Evolutionary conservation across 1,140 invertebrate species (phyloP), one percentile per base, ranked within the genome.

Genomic region (Nebria ingens): DNA sequence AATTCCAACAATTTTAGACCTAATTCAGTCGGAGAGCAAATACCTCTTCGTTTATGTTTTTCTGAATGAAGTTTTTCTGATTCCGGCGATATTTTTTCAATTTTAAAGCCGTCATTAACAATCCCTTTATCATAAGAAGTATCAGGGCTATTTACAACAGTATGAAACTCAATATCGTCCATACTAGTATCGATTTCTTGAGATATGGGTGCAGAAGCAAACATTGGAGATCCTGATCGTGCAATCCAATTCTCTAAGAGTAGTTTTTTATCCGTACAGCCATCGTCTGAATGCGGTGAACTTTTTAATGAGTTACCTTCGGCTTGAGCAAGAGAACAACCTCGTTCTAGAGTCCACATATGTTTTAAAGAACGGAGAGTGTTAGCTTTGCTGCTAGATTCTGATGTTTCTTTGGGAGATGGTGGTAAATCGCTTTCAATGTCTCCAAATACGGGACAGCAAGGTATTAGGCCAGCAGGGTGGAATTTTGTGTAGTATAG

Each of bases 401-500:
- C n/a, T 9, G 25, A 23, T 12, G 42, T 51, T 2, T n/a, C 12
- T 17, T 50, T 29, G 20, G 20, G 2, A 50, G 53, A 34, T 19
- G 54, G 38, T 38, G 42, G 20, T 1, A 38, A 62, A 58, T 71
- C 69, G 19, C 66, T 65, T 22, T 66, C 63, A 15, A 61, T 54
- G 45, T 61, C 64, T 61, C 69, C 71, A 71, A 69, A 73, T 17
- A 63, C 62, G 2, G 50, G 50, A 51, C 58, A 59, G 19, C 55
- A 34, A 23, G 56, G 21, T 25, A 76, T 75, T 25, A 73, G 69
- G 22, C 70, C 73, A 60, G 74, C 73, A 13, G 74, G 74, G 63
- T 83, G 79, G 63, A 84, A 84, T 64, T 77, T 82, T 62, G 76
- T 77, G 59, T 84, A 83, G 62, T 85, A 85, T 2, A 84, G 64